phyloP scores from a whole-genome alignment of 2,113 vertebrate species.

The Anhinga rufa region DNA sequence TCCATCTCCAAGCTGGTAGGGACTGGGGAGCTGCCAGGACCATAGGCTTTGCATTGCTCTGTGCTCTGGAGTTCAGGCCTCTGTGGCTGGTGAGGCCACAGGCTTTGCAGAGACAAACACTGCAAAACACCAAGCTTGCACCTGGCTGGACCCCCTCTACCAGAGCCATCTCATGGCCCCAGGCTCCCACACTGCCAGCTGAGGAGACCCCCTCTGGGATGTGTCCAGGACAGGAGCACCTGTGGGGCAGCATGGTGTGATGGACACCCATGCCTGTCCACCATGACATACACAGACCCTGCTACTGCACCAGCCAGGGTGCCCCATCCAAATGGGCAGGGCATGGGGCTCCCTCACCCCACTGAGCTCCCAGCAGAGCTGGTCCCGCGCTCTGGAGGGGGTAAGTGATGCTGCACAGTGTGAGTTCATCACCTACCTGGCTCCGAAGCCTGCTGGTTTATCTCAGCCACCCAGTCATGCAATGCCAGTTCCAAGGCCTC shows the following conservation, averaged over 20 bases:
- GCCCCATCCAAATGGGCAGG: background rate
- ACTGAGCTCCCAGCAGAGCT: rapidly evolving
- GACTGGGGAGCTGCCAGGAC: background rate
- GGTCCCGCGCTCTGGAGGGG: rapidly evolving
- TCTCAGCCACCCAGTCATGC: constrained; percentile 81
- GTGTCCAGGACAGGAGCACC: background rate
- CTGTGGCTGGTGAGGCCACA: background rate
- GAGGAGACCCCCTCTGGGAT: background rate
- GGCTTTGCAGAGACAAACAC: background rate
- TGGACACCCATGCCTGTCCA: background rate
- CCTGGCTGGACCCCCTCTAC: background rate
- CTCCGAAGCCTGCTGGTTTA: constrained; percentile 74
- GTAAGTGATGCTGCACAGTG: rapidly evolving
- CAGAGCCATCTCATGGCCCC: background rate
- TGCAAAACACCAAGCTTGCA: background rate
- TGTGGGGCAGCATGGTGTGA: rapidly evolving
- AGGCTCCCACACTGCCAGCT: background rate
- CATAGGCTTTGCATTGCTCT: background rate
- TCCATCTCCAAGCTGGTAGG: background rate
- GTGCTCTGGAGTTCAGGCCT: background rate
- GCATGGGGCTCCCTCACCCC: background rate
- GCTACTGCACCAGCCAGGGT: background rate
- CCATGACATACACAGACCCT: too few relatives aligned
- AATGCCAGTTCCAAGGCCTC: constrained; percentile 77
- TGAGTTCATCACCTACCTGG: constrained; percentile 63